These are phyloP conservation scores for Thereva nobilitata DNA, from an alignment of 2,888 invertebrate genomes.

Conservation along the genomic window DNA sequence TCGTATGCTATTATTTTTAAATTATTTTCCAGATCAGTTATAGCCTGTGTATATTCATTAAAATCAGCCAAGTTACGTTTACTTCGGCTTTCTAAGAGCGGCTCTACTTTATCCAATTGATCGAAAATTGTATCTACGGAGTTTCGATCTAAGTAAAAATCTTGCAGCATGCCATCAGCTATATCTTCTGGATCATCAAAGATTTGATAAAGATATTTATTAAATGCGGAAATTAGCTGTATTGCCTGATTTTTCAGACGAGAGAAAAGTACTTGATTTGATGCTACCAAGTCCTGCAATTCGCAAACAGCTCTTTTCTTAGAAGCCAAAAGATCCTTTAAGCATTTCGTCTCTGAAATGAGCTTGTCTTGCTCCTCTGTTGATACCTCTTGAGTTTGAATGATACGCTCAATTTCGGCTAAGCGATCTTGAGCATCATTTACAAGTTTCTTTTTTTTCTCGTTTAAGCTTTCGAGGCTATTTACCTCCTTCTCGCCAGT, in stretches of 20 bases:
- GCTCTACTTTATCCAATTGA: too few relatives aligned
- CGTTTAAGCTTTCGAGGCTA: slow-evolving; percentile 17
- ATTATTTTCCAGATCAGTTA: slow-evolving; percentile 24
- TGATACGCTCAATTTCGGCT: slow-evolving; percentile 40
- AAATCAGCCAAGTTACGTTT: slow-evolving; percentile 5
- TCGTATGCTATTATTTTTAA: slow-evolving; percentile 11
- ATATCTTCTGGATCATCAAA: slow-evolving; percentile 14
- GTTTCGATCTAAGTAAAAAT: slow-evolving; percentile 22
- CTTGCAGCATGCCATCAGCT: slow-evolving; percentile 3
- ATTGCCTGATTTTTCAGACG: slow-evolving; percentile 36
- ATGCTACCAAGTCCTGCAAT: slow-evolving; percentile 34
- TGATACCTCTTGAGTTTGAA: slow-evolving; percentile 43
- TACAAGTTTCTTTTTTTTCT: slow-evolving; percentile 23
- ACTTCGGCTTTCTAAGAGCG: too few relatives aligned
- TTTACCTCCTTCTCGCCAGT: slow-evolving; percentile 1
- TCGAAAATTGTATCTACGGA: slow-evolving; percentile 2
- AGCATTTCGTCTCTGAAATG: slow-evolving; percentile 45
- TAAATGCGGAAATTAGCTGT: slow-evolving; percentile 29
- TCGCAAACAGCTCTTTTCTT: slow-evolving; percentile 28
- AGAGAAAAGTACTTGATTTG: slow-evolving; percentile 38
- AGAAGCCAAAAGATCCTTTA: slow-evolving; percentile 24
- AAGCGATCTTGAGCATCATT: slow-evolving; percentile 19
- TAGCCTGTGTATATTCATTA: not conserved
- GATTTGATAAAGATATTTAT: slow-evolving; percentile 37
- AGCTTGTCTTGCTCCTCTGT: slow-evolving; percentile 45